Evolutionary conservation across 1,140 invertebrate species (phyloP).

Genomic region (Dinothrombium tinctorium): DNA sequence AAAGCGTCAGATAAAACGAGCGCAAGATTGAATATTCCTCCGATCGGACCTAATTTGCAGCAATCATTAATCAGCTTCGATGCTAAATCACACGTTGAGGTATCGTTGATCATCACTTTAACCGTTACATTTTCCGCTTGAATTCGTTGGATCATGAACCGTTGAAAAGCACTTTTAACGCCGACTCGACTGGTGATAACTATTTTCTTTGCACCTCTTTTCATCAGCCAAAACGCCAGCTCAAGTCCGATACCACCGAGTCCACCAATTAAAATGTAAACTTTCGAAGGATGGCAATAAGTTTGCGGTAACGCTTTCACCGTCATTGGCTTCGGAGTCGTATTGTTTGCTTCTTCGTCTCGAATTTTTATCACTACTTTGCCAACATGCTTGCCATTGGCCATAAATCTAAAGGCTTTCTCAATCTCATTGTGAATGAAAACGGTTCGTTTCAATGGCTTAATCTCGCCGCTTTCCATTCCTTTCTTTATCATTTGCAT

Average conservation of each 20-base stretch:
- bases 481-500: constrained; percentile 43
- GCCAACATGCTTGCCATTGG: constrained; percentile 86
- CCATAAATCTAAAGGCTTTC: constrained; percentile 80
- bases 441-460: constrained; percentile 51
- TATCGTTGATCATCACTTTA: constrained; percentile 38
- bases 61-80: constrained; percentile 41
- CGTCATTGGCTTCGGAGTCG: constrained; percentile 5
- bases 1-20: constrained; percentile 57
- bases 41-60: constrained; percentile 43
- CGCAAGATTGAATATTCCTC: constrained; percentile 82
- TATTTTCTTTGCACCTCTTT: constrained; percentile 53
- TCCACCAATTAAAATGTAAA: constrained; percentile 64
- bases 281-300: constrained; percentile 58
- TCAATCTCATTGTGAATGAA: constrained; percentile 65
- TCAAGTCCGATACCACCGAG: constrained; percentile 86
- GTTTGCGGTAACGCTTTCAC: constrained; percentile 39
- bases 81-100: constrained; percentile 36
- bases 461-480: constrained; percentile 54
- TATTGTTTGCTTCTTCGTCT: constrained; percentile 12
- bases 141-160: constrained; percentile 25
- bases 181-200: constrained; percentile 68
- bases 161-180: constrained; percentile 62
- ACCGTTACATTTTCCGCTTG: constrained; percentile 44
- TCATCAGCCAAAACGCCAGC: constrained; percentile 67
- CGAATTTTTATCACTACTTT: constrained; percentile 43